phyloP scores from a whole-genome alignment of 2,113 vertebrate genomes.

The Malurus cyaneus region DNA sequence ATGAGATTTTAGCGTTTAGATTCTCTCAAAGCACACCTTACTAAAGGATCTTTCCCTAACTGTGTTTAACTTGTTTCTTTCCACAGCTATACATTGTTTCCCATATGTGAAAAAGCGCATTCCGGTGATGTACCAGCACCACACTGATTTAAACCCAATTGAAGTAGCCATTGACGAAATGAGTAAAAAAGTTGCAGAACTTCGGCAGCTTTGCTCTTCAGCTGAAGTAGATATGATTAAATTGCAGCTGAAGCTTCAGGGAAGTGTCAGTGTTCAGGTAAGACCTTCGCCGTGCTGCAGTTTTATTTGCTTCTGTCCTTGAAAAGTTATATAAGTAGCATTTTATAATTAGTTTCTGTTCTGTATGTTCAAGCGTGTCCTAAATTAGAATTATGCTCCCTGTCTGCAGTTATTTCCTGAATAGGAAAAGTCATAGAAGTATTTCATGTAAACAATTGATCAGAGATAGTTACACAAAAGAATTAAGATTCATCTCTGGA shows the following conservation, averaged over 20 bases:
- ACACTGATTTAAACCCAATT: slow-evolving; percentile 95
- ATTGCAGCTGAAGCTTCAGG: slow-evolving; percentile 95
- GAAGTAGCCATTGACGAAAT: slow-evolving; percentile 99
- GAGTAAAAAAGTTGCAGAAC: slow-evolving; percentile 95
- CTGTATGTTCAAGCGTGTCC: neutral
- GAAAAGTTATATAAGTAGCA: neutral
- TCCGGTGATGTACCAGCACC: slow-evolving; percentile 97
- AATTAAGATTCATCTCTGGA: neutral
- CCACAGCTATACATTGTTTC: slow-evolving; percentile 92
- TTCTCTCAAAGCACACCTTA: neutral
- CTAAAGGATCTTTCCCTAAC: neutral
- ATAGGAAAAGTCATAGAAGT: neutral
- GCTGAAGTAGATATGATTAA: slow-evolving; percentile 98
- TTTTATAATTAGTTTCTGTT: neutral
- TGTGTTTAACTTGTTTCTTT: neutral
- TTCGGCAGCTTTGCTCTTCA: slow-evolving; percentile 90
- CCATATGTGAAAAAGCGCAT: slow-evolving; percentile 97
- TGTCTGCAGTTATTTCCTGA: neutral
- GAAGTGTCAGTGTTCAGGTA: slow-evolving; percentile 98
- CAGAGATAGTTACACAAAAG: neutral
- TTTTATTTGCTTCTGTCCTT: neutral
- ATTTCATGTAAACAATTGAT: neutral
- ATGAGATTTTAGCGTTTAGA: neutral
- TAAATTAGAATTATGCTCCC: neutral
- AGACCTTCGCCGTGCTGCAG: neutral